A percentile compares a stretch with the other conserved stretches of the same genome.
phyloP scores from a whole-genome alignment of 2,888 invertebrate genomes.

The Gastracanthus pulcherrimus region DNA sequence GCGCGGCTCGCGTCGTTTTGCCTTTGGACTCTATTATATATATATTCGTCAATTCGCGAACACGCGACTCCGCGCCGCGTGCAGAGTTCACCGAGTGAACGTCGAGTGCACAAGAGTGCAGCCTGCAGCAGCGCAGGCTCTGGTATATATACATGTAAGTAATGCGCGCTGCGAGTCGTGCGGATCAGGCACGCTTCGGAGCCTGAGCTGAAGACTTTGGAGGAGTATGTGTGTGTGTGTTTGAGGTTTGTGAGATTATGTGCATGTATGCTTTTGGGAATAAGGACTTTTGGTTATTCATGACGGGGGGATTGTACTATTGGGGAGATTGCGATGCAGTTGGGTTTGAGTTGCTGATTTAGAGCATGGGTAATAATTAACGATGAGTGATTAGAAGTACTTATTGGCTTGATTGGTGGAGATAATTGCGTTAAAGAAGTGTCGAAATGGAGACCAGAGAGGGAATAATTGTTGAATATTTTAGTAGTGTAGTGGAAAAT shows the following conservation, averaged over 20 bases:
- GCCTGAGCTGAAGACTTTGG: not conserved
- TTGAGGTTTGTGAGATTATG: not conserved
- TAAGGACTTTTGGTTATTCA: not conserved
- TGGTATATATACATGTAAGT: too few species aligned
- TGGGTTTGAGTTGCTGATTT: too few species aligned
- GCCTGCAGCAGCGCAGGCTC: not conserved
- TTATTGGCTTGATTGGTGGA: too few species aligned
- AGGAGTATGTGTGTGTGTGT: not conserved
- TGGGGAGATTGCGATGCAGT: not conserved
- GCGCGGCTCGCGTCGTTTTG: too few species aligned
- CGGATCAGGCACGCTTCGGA: not conserved
- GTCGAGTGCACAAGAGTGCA: too few species aligned
- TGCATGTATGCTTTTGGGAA: not conserved
- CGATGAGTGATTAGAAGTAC: too few species aligned
- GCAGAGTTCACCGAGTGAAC: conserved; percentile 47
- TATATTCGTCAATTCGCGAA: conserved; percentile 13
- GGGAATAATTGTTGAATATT: too few species aligned
- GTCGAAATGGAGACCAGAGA: too few species aligned
- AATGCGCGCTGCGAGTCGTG: conserved; percentile 29
- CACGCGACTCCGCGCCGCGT: conserved; percentile 20
- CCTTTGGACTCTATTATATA: not conserved
- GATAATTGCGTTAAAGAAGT: too few species aligned
- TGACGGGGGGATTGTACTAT: not conserved
- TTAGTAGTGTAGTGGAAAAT: too few species aligned
- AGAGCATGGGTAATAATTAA: too few species aligned